A percentile compares a stretch with the other conserved stretches of the same genome.
Evolutionary conservation across 2,797 vertebrate genomes (phyloP).

Genomic region (Cossypha polioptera): DNA sequence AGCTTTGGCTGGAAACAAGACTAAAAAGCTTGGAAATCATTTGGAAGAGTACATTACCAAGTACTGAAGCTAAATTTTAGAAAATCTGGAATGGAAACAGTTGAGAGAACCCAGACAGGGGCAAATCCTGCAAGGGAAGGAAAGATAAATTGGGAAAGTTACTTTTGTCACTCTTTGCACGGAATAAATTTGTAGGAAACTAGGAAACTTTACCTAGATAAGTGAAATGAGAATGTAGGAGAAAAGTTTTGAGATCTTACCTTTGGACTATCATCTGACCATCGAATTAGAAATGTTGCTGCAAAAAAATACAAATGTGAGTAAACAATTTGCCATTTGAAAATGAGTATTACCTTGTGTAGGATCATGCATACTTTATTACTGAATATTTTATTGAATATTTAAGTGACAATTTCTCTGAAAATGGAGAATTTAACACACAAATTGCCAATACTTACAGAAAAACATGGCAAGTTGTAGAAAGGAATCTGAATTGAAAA

Average conservation of each 20-base stretch:
- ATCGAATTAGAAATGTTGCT: neutral
- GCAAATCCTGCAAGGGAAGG: neutral
- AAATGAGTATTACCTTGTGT: neutral
- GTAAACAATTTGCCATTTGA: neutral
- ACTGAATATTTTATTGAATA: neutral
- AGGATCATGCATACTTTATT: neutral
- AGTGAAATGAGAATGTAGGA: neutral
- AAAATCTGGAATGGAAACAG: neutral
- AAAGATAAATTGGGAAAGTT: neutral
- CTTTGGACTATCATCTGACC: neutral
- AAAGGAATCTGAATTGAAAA: neutral
- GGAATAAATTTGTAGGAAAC: neutral
- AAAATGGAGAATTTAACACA: neutral
- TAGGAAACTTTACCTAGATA: neutral
- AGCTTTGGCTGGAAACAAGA: neutral
- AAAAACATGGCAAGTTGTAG: neutral
- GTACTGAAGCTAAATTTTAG: neutral
- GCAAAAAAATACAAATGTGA: neutral
- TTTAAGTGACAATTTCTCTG: neutral
- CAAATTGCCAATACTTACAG: neutral
- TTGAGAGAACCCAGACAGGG: neutral
- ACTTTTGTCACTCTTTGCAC: neutral
- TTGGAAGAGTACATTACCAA: neutral
- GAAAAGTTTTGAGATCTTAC: neutral
- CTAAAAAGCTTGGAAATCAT: neutral